Conservation (phyloP, 1,140 invertebrate genomes). For the Samia ricini region DNA sequence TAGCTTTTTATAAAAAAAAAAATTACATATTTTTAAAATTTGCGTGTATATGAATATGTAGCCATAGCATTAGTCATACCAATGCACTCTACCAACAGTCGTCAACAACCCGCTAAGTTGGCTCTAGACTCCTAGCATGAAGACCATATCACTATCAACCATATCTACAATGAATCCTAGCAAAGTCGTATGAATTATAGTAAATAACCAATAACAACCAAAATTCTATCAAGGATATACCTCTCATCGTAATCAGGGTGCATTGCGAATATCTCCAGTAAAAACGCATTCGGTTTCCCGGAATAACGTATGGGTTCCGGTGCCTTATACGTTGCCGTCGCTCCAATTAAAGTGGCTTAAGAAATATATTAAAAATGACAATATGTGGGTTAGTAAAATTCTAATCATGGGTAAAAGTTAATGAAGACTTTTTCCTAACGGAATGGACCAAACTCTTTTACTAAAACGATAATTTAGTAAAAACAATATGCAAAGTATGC, state of each 20-base stretch:
- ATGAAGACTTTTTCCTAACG: too few species aligned
- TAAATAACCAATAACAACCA: not conserved
- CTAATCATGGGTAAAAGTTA: not conserved
- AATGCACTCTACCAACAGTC: too few species aligned
- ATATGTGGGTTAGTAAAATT: too few species aligned
- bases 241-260: conserved; percentile 80
- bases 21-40: too few species aligned
- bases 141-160: not conserved
- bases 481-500: too few species aligned
- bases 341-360: not conserved
- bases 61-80: too few species aligned
- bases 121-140: not conserved
- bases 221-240: conserved; percentile 20
- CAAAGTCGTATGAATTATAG: not conserved
- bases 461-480: too few species aligned
- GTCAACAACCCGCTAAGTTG: not conserved
- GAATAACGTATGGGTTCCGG: conserved; percentile 46
- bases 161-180: not conserved
- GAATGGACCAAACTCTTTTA: too few species aligned
- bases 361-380: conserved; percentile 3
- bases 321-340: conserved; percentile 14
- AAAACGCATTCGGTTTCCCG: conserved; percentile 79
- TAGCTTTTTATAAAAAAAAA: too few species aligned
- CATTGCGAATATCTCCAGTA: conserved; percentile 82
- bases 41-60: too few species aligned